Percentiles rank a stretch among this genome's conserved stretches.
These are phyloP conservation scores for Athene cunicularia DNA, from an alignment of 2,113 vertebrate species.

Conservation along the genomic window DNA sequence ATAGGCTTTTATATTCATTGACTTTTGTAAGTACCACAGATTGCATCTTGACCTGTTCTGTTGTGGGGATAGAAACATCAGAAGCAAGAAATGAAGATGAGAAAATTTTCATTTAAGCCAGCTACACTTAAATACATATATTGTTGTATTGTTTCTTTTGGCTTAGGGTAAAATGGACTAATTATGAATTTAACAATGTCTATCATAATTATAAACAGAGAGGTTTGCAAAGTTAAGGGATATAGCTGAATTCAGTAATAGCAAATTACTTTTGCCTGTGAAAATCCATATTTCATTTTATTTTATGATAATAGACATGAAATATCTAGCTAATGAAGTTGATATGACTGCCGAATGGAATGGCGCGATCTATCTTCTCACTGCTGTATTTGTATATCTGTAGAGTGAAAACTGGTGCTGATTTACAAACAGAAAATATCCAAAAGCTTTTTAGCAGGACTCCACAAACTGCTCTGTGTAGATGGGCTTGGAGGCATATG, in stretches of 20 bases:
- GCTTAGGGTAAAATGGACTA: not conserved
- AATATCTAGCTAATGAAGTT: not conserved
- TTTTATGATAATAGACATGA: not conserved
- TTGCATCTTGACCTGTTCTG: slow-evolving; percentile 11
- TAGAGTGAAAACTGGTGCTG: not conserved
- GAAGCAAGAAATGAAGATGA: not conserved
- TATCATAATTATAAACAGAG: not conserved
- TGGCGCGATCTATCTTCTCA: not conserved
- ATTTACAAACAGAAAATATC: not conserved
- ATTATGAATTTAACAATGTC: not conserved
- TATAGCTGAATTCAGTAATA: not conserved
- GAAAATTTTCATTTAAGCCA: not conserved
- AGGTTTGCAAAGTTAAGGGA: not conserved
- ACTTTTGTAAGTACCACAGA: slow-evolving; percentile 34
- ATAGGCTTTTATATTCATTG: slow-evolving; percentile 37
- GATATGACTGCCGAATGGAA: not conserved
- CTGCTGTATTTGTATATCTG: not conserved
- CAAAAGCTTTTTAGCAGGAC: not conserved
- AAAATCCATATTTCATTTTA: not conserved
- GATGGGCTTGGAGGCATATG: not conserved
- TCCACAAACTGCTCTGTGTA: not conserved
- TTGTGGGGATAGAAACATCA: not conserved
- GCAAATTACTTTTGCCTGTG: not conserved
- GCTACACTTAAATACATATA: not conserved
- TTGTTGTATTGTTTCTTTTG: not conserved